phyloP scores from a whole-genome alignment of 1,140 invertebrate species.

The Achatina immaculata region DNA sequence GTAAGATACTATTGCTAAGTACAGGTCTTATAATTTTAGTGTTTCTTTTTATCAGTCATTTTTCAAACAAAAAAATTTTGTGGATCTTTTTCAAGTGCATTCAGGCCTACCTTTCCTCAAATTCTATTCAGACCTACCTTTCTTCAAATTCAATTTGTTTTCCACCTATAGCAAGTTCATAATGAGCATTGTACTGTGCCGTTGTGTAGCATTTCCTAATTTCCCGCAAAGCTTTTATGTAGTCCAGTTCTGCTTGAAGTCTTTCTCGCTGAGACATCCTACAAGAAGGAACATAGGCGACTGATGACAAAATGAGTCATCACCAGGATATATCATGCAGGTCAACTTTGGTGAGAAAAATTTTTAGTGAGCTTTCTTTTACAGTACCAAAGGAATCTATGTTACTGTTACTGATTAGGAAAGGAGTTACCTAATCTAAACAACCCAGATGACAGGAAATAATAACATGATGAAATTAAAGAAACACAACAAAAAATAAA shows the following conservation, averaged over 20 bases:
- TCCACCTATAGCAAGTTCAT: slow-evolving; percentile 65
- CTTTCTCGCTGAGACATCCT: slow-evolving; percentile 62
- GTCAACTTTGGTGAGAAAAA: too few relatives aligned
- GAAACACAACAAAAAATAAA: too few relatives aligned
- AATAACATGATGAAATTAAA: too few relatives aligned
- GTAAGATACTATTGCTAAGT: too few relatives aligned
- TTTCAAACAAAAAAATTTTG: not conserved
- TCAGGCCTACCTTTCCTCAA: not conserved
- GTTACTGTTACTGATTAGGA: too few relatives aligned
- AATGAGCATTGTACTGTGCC: slow-evolving; percentile 61
- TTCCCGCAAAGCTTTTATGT: slow-evolving; percentile 60
- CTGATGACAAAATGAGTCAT: too few relatives aligned
- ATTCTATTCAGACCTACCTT: slow-evolving; percentile 45
- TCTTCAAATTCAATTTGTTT: slow-evolving; percentile 64
- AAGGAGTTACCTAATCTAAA: too few relatives aligned
- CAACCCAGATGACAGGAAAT: too few relatives aligned
- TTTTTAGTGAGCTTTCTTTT: too few relatives aligned
- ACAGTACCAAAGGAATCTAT: too few relatives aligned
- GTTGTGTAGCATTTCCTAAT: slow-evolving; percentile 57
- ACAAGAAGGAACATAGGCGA: slow-evolving; percentile 35
- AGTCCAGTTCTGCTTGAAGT: slow-evolving; percentile 59
- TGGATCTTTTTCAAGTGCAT: not conserved
- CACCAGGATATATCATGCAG: too few relatives aligned
- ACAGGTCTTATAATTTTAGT: not conserved
- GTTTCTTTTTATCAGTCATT: slow-evolving; percentile 14